These are phyloP conservation scores for Epinephelus coioides DNA, from an alignment of 2,797 vertebrate species.

Conservation along the genomic window DNA sequence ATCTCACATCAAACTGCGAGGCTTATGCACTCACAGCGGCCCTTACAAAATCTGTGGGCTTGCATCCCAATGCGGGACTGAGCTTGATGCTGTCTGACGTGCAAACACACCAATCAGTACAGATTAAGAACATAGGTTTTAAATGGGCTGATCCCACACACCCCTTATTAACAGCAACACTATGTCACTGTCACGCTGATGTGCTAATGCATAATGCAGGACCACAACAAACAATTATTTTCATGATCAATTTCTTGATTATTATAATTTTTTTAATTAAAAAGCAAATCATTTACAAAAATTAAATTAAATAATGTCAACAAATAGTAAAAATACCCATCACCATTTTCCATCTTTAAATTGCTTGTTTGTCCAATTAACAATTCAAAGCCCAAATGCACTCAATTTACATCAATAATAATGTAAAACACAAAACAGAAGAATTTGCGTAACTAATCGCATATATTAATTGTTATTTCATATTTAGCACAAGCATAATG, in stretches of 20 bases:
- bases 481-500: neutral
- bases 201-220: slow-evolving; percentile 18
- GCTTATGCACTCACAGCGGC: slow-evolving; percentile 61
- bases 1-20: slow-evolving; percentile 69
- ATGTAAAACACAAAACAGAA: neutral
- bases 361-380: neutral
- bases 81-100: slow-evolving; percentile 56
- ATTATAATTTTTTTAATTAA: neutral
- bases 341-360: neutral
- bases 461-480: slow-evolving; percentile 17
- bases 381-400: neutral
- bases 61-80: slow-evolving; percentile 67
- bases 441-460: neutral
- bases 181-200: slow-evolving; percentile 22
- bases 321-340: neutral
- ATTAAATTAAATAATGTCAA: too few relatives aligned
- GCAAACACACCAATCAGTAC: slow-evolving; percentile 60
- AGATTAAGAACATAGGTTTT: slow-evolving; percentile 66
- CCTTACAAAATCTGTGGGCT: slow-evolving; percentile 50
- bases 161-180: slow-evolving; percentile 47
- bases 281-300: neutral
- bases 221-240: slow-evolving; percentile 1
- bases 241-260: slow-evolving; percentile 3
- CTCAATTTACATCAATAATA: neutral
- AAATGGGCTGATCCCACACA: slow-evolving; percentile 55